Base-by-base conservation (phyloP, 1,140 invertebrate genomes). In the Drosophila arizonae region DNA sequence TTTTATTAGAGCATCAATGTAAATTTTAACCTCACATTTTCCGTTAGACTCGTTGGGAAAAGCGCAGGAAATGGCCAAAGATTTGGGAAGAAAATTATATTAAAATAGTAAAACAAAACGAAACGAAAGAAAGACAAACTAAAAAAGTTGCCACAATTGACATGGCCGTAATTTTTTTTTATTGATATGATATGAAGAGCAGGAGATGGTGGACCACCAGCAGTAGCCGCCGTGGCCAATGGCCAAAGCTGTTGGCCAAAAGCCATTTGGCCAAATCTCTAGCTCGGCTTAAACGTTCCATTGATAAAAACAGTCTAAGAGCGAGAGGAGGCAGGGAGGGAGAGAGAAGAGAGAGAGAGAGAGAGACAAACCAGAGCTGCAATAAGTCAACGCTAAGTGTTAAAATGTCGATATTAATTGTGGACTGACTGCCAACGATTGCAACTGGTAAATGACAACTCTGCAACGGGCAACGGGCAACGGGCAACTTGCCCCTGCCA, bases 401-500 rank as follows among this genome's bases (percentile, higher is more conserved):
- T 90, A 89, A 89, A 90, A 90, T 90, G 86, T 90, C 86, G 86
- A 90, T 90, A 90, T 90, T 90, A 90, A 90, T 90, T 89, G 86
- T 78, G 80, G 81, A 77, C 67, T 75, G 60, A 57, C 15, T 55
- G 70, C 70, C 70, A 72, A 64, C 70, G 70, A 63, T 72, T 72
- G 61, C 66, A 39, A 39, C 36, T 39, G 24, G 62, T 46, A 43
- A 39, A 10, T 54, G 36, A 62, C 75, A 57, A 70, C 58, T 17
- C 52, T 17, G 24, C 68, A 56, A 63, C 69, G 52, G 54, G 67
- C 15, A 26, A 21, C 33, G 33, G 33, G 33, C 33, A 33, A 33
- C 63, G 48, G 54, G 62, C 15, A 24, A 21, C 55, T 33, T 63
- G 24, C 63, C 28, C 28, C 30, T 64, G 52, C 63, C 51, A 26